These are phyloP conservation scores for Amorpha juglandis DNA, from an alignment of 2,888 invertebrate species.

Conservation along the genomic window DNA sequence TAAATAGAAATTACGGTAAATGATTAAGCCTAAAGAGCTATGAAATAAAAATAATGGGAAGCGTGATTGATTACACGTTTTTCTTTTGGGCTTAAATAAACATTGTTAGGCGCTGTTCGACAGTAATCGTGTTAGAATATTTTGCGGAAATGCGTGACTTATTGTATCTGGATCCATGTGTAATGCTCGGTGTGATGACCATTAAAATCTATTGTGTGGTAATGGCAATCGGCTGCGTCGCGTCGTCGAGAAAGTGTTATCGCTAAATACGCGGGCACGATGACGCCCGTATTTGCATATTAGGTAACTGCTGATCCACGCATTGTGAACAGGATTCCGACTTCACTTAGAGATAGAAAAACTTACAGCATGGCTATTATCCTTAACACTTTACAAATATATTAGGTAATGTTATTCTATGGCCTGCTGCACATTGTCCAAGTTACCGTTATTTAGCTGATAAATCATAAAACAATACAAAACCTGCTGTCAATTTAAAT, in stretches of 20 bases:
- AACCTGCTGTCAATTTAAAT: too few species aligned
- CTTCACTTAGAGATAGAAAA: slow-evolving; percentile 13
- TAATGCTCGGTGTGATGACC: slow-evolving; percentile 45
- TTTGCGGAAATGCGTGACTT: slow-evolving; percentile 23
- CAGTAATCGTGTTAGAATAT: slow-evolving; percentile 10
- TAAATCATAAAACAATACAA: too few species aligned
- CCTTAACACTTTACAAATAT: too few species aligned
- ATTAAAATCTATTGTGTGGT: slow-evolving; percentile 72
- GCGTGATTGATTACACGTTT: not conserved
- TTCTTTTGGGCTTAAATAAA: too few species aligned
- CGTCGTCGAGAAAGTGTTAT: slow-evolving; percentile 68
- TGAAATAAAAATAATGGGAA: not conserved
- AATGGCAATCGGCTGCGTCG: slow-evolving; percentile 53
- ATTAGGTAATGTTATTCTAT: too few species aligned
- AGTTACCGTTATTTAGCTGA: too few species aligned
- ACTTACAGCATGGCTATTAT: not conserved
- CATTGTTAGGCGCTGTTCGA: not conserved
- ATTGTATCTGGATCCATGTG: slow-evolving; percentile 36
- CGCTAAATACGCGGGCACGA: slow-evolving; percentile 70
- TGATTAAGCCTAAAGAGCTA: not conserved
- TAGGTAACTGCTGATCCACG: slow-evolving; percentile 61
- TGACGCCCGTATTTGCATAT: slow-evolving; percentile 68
- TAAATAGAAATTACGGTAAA: not conserved
- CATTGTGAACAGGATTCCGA: slow-evolving; percentile 28
- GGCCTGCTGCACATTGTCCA: too few species aligned